Evolutionary conservation across 2,888 invertebrate genomes (phyloP).

Genomic region (Troides helena): DNA sequence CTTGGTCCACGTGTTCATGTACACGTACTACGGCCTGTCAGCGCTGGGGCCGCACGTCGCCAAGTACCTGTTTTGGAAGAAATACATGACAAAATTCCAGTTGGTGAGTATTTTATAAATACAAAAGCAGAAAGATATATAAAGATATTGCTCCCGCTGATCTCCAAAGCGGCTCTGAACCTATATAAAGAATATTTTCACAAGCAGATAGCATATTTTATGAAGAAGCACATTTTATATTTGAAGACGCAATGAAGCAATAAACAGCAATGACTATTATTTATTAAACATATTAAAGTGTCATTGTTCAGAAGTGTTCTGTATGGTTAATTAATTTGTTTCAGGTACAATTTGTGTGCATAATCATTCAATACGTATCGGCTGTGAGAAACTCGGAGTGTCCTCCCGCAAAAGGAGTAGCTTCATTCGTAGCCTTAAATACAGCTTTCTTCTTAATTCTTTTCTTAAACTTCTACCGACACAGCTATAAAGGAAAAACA

Average conservation of each 20-base stretch:
- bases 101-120: slow-evolving; percentile 75
- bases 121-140: no score
- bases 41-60: slow-evolving; percentile 87
- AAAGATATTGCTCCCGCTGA: no score
- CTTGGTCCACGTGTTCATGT: slow-evolving; percentile 90
- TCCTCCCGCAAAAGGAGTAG: slow-evolving; percentile 79
- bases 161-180: no score
- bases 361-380: slow-evolving; percentile 78
- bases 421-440: slow-evolving; percentile 79
- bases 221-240: no score
- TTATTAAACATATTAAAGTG: no score
- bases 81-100: slow-evolving; percentile 89
- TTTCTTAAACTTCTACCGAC: slow-evolving; percentile 83
- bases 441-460: slow-evolving; percentile 81
- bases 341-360: slow-evolving; percentile 83
- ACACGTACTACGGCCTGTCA: slow-evolving; percentile 88
- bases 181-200: no score
- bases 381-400: slow-evolving; percentile 78
- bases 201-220: no score
- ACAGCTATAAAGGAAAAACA: slow-evolving; percentile 52
- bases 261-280: no score
- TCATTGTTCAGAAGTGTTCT: no score
- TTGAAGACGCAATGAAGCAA: no score
- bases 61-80: slow-evolving; percentile 92
- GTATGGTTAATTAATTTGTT: slow-evolving; percentile 38